These are phyloP conservation scores for Philereme transversata DNA, from an alignment of 2,888 invertebrate genomes.

Conservation along the genomic window DNA sequence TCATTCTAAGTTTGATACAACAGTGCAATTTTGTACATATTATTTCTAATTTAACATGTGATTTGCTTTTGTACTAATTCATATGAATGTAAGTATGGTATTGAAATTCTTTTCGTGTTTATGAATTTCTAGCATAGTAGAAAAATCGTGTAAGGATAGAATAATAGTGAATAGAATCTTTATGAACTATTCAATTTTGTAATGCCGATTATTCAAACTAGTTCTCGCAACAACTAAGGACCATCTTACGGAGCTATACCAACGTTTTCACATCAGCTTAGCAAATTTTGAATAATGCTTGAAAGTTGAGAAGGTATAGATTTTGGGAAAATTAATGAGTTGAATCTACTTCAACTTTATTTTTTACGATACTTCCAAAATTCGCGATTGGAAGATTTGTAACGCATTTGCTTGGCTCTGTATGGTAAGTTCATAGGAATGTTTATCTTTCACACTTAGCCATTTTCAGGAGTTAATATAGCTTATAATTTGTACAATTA, in stretches of 20 bases:
- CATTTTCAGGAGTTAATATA: conserved; percentile 44
- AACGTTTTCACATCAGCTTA: no score
- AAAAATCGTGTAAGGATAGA: conserved; percentile 25
- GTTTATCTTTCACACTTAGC: conserved; percentile 25
- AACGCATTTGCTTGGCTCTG: no score
- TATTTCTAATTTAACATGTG: conserved; percentile 36
- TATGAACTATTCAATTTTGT: conserved; percentile 17
- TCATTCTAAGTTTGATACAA: conserved; percentile 42
- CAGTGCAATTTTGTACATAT: conserved; percentile 60
- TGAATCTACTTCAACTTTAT: no score
- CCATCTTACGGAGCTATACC: no score
- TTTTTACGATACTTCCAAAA: no score
- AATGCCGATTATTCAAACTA: conserved; percentile 14
- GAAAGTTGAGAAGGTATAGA: no score
- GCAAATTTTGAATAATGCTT: no score
- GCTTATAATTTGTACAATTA: conserved; percentile 55
- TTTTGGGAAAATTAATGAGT: no score
- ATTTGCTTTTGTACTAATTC: conserved; percentile 44
- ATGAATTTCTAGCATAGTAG: conserved; percentile 40
- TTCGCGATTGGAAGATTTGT: no score
- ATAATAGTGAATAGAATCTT: conserved; percentile 22
- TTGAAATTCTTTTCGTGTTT: conserved; percentile 48
- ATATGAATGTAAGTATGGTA: conserved; percentile 35
- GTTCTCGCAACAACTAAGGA: neutral
- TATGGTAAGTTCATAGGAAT: no score